A percentile compares a stretch with the other conserved stretches of the same genome.
These are phyloP conservation scores for Euplexia lucipara DNA, from an alignment of 2,888 invertebrate genomes.

Conservation along the genomic window DNA sequence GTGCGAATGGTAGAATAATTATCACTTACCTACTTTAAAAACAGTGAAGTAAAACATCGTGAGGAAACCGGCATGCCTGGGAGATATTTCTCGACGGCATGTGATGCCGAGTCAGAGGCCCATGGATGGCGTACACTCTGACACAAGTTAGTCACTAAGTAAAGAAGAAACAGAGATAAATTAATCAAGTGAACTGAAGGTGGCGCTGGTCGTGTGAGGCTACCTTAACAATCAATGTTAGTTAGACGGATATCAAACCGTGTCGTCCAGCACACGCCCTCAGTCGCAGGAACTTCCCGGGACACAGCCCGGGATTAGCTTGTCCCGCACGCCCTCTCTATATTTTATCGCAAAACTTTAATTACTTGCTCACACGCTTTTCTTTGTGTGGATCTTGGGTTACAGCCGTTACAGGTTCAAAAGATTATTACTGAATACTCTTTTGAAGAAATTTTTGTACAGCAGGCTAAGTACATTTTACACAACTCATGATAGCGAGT, in stretches of 20 bases:
- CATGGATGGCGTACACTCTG: too few species aligned
- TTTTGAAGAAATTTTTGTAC: background rate
- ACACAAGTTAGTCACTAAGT: too few species aligned
- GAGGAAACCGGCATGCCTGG: too few species aligned
- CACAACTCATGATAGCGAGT: background rate
- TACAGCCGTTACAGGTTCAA: background rate
- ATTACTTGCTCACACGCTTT: slow-evolving; percentile 27
- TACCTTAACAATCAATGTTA: background rate
- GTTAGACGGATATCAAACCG: background rate
- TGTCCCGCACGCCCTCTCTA: slow-evolving; percentile 28
- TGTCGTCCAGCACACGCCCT: background rate
- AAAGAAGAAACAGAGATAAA: too few species aligned
- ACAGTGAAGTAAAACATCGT: too few species aligned
- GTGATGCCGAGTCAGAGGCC: too few species aligned
- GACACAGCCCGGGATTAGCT: slow-evolving; percentile 21
- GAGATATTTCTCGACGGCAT: too few species aligned
- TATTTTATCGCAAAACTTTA: slow-evolving; percentile 47
- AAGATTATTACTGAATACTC: too few species aligned
- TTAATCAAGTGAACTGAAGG: background rate
- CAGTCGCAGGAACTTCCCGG: background rate
- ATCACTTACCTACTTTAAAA: too few species aligned
- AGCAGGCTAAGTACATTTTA: too few species aligned
- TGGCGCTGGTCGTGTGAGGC: background rate
- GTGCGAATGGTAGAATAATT: too few species aligned
- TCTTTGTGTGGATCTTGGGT: slow-evolving; percentile 1